These are phyloP conservation scores for Homalodisca vitripennis DNA, from an alignment of 1,140 invertebrate genomes.

Conservation along the genomic window DNA sequence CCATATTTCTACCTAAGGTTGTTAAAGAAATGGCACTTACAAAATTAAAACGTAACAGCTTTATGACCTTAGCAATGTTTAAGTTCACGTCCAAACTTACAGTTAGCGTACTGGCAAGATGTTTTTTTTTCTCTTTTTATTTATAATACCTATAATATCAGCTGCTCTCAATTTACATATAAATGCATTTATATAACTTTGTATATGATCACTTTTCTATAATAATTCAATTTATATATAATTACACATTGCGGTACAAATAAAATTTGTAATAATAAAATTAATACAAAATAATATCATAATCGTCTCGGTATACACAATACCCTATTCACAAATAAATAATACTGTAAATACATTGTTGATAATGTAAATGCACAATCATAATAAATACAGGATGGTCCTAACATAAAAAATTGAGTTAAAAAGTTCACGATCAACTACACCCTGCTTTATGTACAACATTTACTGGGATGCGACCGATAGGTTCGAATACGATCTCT, in stretches of 20 bases:
- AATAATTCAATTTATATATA: slow-evolving; percentile 1
- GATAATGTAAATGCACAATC: background rate
- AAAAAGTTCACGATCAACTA: background rate
- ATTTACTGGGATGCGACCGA: background rate
- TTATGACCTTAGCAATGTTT: slow-evolving; percentile 4
- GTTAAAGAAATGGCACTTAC: slow-evolving; percentile 27
- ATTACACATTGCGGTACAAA: slow-evolving; percentile 19
- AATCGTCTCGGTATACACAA: background rate
- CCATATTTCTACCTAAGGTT: slow-evolving; percentile 15
- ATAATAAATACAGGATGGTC: background rate
- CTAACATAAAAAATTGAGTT: background rate
- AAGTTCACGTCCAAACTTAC: slow-evolving; percentile 6
- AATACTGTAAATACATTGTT: slow-evolving; percentile 22
- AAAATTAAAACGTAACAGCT: slow-evolving; percentile 11
- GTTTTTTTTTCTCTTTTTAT: background rate
- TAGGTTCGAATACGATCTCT: background rate
- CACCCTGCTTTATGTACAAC: background rate
- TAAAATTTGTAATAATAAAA: slow-evolving; percentile 1
- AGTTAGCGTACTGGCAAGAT: slow-evolving; percentile 7
- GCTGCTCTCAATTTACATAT: background rate
- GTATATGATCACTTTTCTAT: background rate
- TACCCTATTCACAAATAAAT: slow-evolving; percentile 20
- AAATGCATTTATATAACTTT: background rate
- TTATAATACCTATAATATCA: background rate
- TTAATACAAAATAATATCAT: slow-evolving; percentile 21